phyloP scores from a whole-genome alignment of 2,113 vertebrate genomes.

The Epinephelus lanceolatus region DNA sequence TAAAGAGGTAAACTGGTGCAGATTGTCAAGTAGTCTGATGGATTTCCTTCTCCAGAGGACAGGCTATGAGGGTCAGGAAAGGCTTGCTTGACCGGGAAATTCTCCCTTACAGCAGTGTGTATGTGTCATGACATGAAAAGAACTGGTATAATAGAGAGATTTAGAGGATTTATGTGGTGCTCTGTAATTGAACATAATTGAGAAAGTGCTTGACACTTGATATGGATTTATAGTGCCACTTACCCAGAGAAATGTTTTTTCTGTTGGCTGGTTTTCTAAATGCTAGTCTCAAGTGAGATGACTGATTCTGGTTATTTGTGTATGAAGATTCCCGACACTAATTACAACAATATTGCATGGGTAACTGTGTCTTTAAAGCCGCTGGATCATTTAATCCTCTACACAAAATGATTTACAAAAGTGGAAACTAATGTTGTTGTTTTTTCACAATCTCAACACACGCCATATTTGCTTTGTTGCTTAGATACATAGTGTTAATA shows the following conservation, averaged over 20 bases:
- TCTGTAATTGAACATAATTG: conserved; percentile 64
- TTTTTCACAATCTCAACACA: conserved; percentile 55
- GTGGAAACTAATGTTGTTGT: conserved; percentile 40
- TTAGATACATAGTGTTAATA: conserved; percentile 74
- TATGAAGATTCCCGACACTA: conserved; percentile 47
- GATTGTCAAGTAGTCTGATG: conserved; percentile 32
- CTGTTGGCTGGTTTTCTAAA: conserved; percentile 45
- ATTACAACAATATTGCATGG: conserved; percentile 55
- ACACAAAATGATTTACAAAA: conserved; percentile 68
- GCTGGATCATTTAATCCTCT: conserved; percentile 69
- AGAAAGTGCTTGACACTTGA: conserved; percentile 58
- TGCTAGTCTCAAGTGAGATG: conserved; percentile 52
- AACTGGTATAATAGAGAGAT: conserved; percentile 48
- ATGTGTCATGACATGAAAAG: conserved; percentile 26
- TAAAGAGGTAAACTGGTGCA: conserved; percentile 31
- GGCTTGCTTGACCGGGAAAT: not conserved
- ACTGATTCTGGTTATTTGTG: conserved; percentile 53
- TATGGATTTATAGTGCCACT: conserved; percentile 64
- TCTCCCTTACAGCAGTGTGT: conserved; percentile 8
- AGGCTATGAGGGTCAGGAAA: not conserved
- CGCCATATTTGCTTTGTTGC: conserved; percentile 81
- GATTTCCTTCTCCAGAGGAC: not conserved
- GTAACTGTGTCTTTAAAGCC: conserved; percentile 71
- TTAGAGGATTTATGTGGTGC: conserved; percentile 45
- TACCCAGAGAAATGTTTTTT: conserved; percentile 50